These are phyloP conservation scores for Alcedo quadribrachys DNA, from an alignment of 2,797 vertebrate species.

Conservation along the genomic window DNA sequence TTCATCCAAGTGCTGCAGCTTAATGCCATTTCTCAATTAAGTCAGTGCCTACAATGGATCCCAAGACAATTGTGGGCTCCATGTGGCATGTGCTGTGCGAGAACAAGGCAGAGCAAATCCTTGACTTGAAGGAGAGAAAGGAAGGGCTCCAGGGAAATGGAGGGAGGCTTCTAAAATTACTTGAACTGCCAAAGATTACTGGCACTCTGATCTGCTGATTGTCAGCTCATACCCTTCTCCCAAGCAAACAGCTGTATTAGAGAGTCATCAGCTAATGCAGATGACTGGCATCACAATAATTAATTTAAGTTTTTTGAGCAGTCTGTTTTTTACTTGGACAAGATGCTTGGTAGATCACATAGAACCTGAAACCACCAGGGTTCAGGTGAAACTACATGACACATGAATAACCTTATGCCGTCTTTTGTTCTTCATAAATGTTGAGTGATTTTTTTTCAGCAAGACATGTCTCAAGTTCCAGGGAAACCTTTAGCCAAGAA, in stretches of 20 bases:
- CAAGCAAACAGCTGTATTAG: background rate
- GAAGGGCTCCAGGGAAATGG: background rate
- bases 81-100: background rate
- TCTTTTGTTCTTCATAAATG: conserved; percentile 2
- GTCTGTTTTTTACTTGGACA: background rate
- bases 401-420: conserved; percentile 8
- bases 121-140: background rate
- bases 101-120: background rate
- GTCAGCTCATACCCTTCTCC: background rate
- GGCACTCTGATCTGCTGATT: background rate
- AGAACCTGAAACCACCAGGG: background rate
- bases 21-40: background rate
- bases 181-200: background rate
- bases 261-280: background rate
- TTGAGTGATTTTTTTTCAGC: conserved; percentile 29
- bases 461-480: conserved; percentile 32
- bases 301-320: background rate
- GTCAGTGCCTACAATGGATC: background rate
- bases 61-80: background rate
- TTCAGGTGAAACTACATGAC: conserved; percentile 36
- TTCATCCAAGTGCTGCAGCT: background rate
- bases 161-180: background rate
- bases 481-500: conserved; percentile 41
- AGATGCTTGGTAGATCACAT: background rate
- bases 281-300: background rate